phyloP scores from a whole-genome alignment of 2,888 invertebrate species.

The Trichogramma evanescens region DNA sequence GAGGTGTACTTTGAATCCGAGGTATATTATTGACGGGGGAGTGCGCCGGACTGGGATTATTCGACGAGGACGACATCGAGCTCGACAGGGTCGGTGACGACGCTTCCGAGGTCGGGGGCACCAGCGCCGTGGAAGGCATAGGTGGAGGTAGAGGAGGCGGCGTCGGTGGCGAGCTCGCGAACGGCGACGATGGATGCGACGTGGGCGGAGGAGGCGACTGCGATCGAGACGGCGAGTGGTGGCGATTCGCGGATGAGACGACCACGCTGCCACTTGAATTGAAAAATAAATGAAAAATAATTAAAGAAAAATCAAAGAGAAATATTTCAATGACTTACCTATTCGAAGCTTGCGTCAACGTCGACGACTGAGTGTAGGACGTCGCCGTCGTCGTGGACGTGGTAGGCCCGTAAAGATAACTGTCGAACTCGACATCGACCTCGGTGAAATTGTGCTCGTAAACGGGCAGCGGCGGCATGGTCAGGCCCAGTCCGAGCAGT shows the following conservation, averaged over 20 bases:
- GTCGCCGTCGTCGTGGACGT: constrained; percentile 34
- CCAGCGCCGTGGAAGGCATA: constrained; percentile 24
- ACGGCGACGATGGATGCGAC: constrained; percentile 34
- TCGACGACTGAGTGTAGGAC: constrained; percentile 26
- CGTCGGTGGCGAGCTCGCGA: constrained; percentile 32
- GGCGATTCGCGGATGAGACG: too few species aligned
- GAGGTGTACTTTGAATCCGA: constrained; percentile 9
- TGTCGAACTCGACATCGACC: constrained; percentile 66
- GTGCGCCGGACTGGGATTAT: constrained; percentile 30
- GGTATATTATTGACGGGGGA: constrained; percentile 24
- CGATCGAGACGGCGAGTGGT: constrained; percentile 15
- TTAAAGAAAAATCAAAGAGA: too few species aligned
- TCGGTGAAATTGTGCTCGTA: constrained; percentile 75
- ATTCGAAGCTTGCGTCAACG: constrained; percentile 25
- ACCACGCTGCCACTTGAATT: too few species aligned
- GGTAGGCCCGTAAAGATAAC: constrained; percentile 56
- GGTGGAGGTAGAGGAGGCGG: constrained; percentile 30
- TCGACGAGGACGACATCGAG: constrained; percentile 19
- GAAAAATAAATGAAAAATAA: too few species aligned
- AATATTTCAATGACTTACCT: neutral
- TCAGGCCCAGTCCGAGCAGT: constrained; percentile 66
- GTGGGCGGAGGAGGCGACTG: constrained; percentile 27
- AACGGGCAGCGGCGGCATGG: constrained; percentile 64
- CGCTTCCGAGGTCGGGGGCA: constrained; percentile 18
- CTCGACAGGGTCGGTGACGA: constrained; percentile 29